Conservation (phyloP, 2,113 vertebrate genomes). For the Piprites chloris region DNA sequence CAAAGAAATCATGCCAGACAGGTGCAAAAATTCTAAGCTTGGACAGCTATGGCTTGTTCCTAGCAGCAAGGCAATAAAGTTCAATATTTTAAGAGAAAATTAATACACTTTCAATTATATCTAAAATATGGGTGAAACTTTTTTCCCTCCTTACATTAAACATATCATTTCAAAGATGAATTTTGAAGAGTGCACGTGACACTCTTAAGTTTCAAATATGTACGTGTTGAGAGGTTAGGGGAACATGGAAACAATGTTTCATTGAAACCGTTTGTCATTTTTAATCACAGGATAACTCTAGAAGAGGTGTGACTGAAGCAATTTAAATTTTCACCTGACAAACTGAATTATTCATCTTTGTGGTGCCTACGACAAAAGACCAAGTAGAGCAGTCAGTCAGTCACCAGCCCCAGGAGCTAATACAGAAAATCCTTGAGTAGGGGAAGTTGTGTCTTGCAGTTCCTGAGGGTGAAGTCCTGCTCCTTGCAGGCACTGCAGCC, state of each 20-base stretch:
- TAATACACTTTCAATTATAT: neutral
- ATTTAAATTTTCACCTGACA: constrained; percentile 46
- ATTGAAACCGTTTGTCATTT: constrained; percentile 17
- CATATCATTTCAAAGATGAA: neutral
- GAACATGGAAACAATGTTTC: neutral
- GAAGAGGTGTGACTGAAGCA: constrained; percentile 5
- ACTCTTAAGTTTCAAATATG: neutral
- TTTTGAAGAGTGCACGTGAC: neutral
- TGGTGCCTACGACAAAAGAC: neutral
- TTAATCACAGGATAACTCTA: constrained; percentile 42
- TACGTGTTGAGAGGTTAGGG: neutral
- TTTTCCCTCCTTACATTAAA: neutral
- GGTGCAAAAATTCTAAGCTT: neutral
- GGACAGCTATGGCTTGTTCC: neutral
- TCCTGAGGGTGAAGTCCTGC: neutral
- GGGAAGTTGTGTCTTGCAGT: neutral
- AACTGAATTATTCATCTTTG: neutral
- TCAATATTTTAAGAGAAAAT: neutral
- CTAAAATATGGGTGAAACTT: neutral
- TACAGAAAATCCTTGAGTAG: neutral
- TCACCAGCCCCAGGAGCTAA: neutral
- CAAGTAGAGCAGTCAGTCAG: neutral
- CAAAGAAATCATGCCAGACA: neutral
- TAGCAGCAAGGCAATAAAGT: neutral
- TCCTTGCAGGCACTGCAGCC: neutral